A percentile compares a stretch with the other conserved stretches of the same genome.
phyloP scores from a whole-genome alignment of 2,113 vertebrate genomes.

The Athene cunicularia region DNA sequence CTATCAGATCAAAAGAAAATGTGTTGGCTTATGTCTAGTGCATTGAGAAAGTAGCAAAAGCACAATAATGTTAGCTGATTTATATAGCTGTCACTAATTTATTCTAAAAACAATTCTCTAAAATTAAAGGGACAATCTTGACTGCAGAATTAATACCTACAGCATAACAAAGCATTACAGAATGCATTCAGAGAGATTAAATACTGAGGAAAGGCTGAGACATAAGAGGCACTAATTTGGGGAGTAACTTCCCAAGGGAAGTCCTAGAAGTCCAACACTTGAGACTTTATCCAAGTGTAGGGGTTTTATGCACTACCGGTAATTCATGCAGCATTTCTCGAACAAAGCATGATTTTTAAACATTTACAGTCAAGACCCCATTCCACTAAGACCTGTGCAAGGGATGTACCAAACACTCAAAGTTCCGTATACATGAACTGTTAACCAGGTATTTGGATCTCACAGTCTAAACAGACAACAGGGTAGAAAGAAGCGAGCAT shows the following conservation, averaged over 20 bases:
- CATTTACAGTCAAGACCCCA: not conserved
- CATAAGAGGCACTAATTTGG: not conserved
- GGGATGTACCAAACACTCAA: not conserved
- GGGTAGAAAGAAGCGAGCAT: not conserved
- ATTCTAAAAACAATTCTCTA: not conserved
- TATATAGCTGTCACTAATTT: not conserved
- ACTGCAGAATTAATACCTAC: not conserved
- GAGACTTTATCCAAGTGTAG: not conserved
- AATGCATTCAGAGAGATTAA: not conserved
- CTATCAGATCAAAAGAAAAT: not conserved
- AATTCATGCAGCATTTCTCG: not conserved
- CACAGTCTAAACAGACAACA: rapidly evolving
- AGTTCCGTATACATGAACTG: not conserved
- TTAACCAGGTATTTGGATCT: not conserved
- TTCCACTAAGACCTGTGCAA: not conserved
- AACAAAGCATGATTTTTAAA: not conserved
- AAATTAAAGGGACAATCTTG: not conserved
- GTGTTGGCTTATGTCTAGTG: not conserved
- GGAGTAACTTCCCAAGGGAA: not conserved
- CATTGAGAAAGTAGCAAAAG: not conserved
- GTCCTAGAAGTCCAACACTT: not conserved
- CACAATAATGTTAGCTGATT: not conserved
- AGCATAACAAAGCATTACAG: not conserved
- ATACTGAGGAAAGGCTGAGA: not conserved
- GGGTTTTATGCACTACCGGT: not conserved